Evolutionary conservation across 2,888 invertebrate genomes (phyloP), one percentile per base, ranked within the genome.

Genomic region (Thymelicus acteon): DNA sequence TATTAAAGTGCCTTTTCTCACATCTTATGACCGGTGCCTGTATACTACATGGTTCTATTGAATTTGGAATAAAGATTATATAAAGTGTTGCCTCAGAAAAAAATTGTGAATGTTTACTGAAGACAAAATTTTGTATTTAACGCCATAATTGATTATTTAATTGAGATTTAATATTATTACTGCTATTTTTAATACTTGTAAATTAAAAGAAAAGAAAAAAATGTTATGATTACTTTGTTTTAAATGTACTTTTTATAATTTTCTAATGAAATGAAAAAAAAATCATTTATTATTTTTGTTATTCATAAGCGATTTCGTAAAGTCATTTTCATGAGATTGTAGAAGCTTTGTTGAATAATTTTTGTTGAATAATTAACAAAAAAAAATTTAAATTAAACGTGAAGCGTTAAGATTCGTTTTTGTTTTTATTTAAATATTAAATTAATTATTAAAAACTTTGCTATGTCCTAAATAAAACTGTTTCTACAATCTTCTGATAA

Each of bases 21-120:
- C 61, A 61, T 83, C 84, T 85, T 85, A 86, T 87, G 85, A 86
- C 73, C 74, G 74, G 87, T 87, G 87, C 86, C 87, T 87, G 78
- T 74, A 75, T 72, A 49, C 66, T 37, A 19, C 0, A 52, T 68
- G 54, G 52, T 74, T 67, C 64, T 71, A 73, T 71, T 73, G 70
- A 60, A 49, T 31, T 47, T 19, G 15, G 19, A 52, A 52, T 52
- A 7, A 15, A 49, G 15, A 49, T 62, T 49, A 66, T 71, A 49
- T 69, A 68, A 64, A 72, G 3, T 80, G 78, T 54, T 54, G 65
- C 54, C 57, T 39, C 47, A 58, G 5, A 37, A 44, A 37, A 19
- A 31, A 47, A 12, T 47, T 40, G 10, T 10, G 31, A 40, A 40
- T 40, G 40, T 40, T 40, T 40, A 40, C 40, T 7, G 10, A 7